Conservation (phyloP, 2,888 invertebrate genomes). For the Amblyteles armatorius region DNA sequence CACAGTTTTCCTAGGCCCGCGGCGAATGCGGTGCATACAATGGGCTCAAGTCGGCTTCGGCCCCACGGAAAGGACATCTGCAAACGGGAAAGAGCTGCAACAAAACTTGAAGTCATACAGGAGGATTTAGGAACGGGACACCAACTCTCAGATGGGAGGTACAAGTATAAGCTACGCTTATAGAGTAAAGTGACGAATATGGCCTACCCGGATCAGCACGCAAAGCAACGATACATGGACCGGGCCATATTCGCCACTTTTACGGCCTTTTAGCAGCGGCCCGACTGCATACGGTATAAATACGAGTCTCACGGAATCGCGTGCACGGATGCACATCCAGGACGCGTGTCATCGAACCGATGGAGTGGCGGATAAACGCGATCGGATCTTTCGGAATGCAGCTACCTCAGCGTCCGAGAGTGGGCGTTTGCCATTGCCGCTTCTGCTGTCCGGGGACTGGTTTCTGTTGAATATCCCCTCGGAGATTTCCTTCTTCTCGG, state of each 20-base stretch:
- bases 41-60: no score
- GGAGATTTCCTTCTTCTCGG: conserved; percentile 12
- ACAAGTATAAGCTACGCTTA: background rate
- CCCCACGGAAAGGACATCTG: no score
- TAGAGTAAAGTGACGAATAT: background rate
- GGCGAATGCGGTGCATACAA: no score
- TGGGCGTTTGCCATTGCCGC: conserved; percentile 27
- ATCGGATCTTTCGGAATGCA: conserved; percentile 51
- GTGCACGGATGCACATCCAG: conserved; percentile 34
- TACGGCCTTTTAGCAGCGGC: no score
- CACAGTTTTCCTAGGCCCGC: no score
- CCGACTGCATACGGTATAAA: background rate
- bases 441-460: background rate
- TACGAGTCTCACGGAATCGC: conserved; percentile 8
- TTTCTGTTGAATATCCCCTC: conserved; percentile 19
- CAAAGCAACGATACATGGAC: background rate
- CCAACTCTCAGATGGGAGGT: background rate
- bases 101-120: no score
- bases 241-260: no score
- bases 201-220: background rate
- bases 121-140: background rate
- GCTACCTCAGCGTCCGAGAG: background rate
- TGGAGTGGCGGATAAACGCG: conserved; percentile 37
- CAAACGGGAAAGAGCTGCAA: no score
- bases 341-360: conserved; percentile 50